phyloP scores from a whole-genome alignment of 2,888 invertebrate genomes.

The Orchestes rusci region DNA sequence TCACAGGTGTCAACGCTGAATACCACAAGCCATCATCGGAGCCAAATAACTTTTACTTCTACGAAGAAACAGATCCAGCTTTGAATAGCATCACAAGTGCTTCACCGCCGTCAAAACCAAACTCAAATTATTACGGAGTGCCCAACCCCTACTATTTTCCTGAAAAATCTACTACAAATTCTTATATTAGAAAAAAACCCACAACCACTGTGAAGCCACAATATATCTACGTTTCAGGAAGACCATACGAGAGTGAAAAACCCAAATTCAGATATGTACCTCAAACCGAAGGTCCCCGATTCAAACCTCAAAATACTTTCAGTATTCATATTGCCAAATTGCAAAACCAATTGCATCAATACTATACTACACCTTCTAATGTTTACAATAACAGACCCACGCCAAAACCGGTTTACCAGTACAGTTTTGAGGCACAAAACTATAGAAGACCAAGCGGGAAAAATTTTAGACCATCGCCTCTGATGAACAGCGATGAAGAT shows the following conservation, averaged over 20 bases:
- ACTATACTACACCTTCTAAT: conserved; percentile 43
- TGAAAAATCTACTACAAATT: neutral
- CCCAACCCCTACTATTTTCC: conserved; percentile 13
- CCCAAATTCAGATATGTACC: conserved; percentile 31
- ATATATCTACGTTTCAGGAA: conserved; percentile 37
- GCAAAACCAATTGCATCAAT: conserved; percentile 56
- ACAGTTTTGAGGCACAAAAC: conserved; percentile 60
- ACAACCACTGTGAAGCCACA: conserved; percentile 28
- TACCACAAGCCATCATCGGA: neutral
- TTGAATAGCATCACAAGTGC: conserved; percentile 26
- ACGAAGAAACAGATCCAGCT: conserved; percentile 48
- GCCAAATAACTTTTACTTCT: conserved; percentile 57
- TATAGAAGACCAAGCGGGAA: conserved; percentile 40
- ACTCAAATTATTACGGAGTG: conserved; percentile 23
- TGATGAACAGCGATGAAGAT: conserved; percentile 27
- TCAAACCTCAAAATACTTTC: conserved; percentile 44
- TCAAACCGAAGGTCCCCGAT: conserved; percentile 4
- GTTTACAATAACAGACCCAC: conserved; percentile 27
- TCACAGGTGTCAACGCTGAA: conserved; percentile 13
- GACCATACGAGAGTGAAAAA: conserved; percentile 33
- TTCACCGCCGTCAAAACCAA: conserved; percentile 21
- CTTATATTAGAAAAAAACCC: conserved; percentile 22
- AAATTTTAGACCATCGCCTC: conserved; percentile 33
- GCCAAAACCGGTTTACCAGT: conserved; percentile 61
- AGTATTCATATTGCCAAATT: conserved; percentile 60